Conservation (phyloP, 2,888 invertebrate genomes). For the Scrobipalpa costella region DNA sequence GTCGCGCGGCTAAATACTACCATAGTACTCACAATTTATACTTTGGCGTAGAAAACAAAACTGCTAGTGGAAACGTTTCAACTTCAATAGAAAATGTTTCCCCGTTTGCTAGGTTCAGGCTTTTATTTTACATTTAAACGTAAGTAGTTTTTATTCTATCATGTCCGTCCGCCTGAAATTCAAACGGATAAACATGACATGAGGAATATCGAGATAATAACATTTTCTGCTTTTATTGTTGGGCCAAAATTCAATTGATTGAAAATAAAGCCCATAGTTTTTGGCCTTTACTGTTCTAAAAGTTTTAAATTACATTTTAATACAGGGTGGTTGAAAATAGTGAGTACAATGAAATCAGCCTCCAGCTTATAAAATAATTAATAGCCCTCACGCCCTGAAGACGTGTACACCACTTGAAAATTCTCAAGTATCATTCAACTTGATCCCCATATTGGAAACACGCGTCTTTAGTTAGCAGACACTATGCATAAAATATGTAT, state of each 20-base stretch:
- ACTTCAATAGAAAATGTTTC: neutral
- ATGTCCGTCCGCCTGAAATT: too few relatives aligned
- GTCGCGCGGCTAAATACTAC: slow-evolving; percentile 46
- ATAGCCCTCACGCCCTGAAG: neutral
- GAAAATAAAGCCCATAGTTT: too few relatives aligned
- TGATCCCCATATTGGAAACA: neutral
- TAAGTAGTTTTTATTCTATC: too few relatives aligned
- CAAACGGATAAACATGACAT: too few relatives aligned
- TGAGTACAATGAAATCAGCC: neutral
- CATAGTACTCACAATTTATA: slow-evolving; percentile 23
- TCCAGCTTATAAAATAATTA: slow-evolving; percentile 7
- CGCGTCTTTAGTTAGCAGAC: too few relatives aligned
- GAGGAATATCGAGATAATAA: too few relatives aligned
- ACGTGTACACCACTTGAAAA: neutral
- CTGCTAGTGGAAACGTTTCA: neutral
- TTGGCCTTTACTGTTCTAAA: too few relatives aligned
- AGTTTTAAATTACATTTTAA: too few relatives aligned
- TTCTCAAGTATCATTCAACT: neutral
- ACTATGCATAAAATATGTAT: too few relatives aligned
- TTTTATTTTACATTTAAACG: neutral
- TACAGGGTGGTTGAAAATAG: neutral
- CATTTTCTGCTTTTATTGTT: too few relatives aligned
- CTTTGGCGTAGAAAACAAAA: neutral
- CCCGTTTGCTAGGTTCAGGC: neutral
- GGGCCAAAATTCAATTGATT: too few relatives aligned